Conservation (phyloP, 1,140 invertebrate genomes). For the Aphelenchoides fujianensis region DNA sequence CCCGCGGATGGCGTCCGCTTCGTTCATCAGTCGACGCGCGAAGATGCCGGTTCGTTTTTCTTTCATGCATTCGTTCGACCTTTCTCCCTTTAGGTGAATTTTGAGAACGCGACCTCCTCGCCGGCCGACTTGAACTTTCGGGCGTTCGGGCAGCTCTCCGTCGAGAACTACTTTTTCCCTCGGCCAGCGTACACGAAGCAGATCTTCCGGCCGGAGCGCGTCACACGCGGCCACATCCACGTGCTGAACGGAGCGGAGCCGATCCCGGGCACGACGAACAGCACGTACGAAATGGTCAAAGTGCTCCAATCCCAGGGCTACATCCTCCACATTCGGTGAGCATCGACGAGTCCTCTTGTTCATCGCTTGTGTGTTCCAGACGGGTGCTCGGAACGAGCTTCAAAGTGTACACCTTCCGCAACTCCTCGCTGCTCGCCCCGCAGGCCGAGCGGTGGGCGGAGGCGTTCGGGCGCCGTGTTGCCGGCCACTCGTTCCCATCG, state of each 20-base stretch:
- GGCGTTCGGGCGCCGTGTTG: neutral
- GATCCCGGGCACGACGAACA: constrained; percentile 3
- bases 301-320: neutral
- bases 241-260: neutral
- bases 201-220: constrained; percentile 29
- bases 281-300: neutral
- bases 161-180: constrained; percentile 22
- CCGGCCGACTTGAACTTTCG: constrained; percentile 6
- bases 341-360: too few relatives aligned
- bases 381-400: neutral
- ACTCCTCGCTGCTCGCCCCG: neutral
- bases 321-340: neutral
- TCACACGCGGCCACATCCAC: constrained; percentile 4
- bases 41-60: constrained; percentile 11
- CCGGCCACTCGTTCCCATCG: neutral
- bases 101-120: neutral
- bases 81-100: neutral
- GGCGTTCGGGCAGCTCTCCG: neutral
- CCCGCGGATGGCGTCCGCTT: constrained; percentile 4
- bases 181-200: constrained; percentile 20
- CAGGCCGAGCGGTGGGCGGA: neutral
- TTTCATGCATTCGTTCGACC: too few relatives aligned
- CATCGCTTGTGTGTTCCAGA: neutral
- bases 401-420: neutral
- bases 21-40: constrained; percentile 24